Percentiles rank a stretch among this genome's conserved stretches.
These are phyloP conservation scores for Equus quagga DNA, from an alignment of 2,113 vertebrate genomes.

Conservation along the genomic window DNA sequence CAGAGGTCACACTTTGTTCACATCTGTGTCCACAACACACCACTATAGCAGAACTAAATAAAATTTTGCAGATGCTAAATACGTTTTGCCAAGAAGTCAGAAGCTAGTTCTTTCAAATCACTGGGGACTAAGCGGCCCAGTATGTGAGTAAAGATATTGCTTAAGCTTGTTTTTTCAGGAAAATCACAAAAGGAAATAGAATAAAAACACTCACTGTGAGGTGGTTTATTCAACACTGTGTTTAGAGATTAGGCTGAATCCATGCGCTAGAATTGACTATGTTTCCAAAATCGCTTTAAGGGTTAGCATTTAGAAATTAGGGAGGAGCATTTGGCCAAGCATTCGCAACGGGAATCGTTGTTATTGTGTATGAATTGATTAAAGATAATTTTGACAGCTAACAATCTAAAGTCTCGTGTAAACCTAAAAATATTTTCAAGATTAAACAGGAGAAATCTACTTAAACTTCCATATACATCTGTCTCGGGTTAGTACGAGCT, in stretches of 20 bases:
- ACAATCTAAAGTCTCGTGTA: background rate
- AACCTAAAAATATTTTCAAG: conserved; percentile 27
- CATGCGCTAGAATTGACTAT: background rate
- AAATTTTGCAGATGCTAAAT: background rate
- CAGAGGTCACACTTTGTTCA: background rate
- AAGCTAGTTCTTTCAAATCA: background rate
- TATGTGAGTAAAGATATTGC: background rate
- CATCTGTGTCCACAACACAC: background rate
- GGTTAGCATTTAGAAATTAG: background rate
- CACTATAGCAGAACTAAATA: background rate
- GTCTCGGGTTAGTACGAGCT: background rate
- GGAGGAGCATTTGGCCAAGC: background rate
- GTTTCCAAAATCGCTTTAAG: background rate
- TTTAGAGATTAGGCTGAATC: background rate
- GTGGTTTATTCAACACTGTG: background rate
- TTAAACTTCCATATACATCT: background rate
- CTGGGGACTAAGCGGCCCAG: background rate
- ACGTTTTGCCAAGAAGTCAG: background rate
- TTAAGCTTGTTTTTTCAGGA: background rate
- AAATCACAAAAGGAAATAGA: background rate
- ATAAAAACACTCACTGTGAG: background rate
- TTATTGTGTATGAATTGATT: background rate
- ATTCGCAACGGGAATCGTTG: background rate
- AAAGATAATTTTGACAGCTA: conserved; percentile 9
- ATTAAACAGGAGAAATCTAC: background rate